Evolutionary conservation across 2,888 invertebrate species (phyloP).

Genomic region (Carabus problematicus): DNA sequence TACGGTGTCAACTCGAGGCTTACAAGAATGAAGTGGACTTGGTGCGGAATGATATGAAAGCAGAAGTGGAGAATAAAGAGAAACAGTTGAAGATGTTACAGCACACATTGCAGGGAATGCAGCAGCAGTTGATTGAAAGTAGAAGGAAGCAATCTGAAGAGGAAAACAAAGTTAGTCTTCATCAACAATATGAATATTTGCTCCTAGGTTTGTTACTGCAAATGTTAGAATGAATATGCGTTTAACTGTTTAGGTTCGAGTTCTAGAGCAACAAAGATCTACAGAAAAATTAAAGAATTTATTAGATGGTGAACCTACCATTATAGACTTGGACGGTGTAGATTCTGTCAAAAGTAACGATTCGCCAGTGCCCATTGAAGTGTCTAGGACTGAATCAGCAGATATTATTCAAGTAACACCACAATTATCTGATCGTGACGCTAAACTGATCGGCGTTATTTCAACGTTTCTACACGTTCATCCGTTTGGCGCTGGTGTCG

Average conservation of each 20-base stretch:
- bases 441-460: conserved; percentile 72
- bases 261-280: conserved; percentile 29
- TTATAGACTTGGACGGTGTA: conserved; percentile 60
- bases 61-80: conserved; percentile 82
- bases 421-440: conserved; percentile 66
- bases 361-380: conserved; percentile 46
- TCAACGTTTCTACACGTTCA: conserved; percentile 92
- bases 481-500: conserved; percentile 89
- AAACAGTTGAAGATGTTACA: conserved; percentile 81
- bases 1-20: conserved; percentile 90
- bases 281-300: conserved; percentile 42
- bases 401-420: conserved; percentile 46
- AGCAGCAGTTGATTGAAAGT: conserved; percentile 67
- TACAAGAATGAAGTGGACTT: conserved; percentile 93
- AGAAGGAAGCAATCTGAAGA: conserved; percentile 64
- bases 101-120: conserved; percentile 69
- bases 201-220: too few relatives aligned
- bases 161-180: conserved; percentile 59
- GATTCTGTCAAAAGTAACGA: conserved; percentile 52
- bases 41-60: conserved; percentile 79
- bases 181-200: too few relatives aligned
- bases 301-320: conserved; percentile 59
- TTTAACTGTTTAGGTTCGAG: conserved; percentile 18
- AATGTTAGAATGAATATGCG: neutral
- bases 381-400: conserved; percentile 54